Evolutionary conservation across 1,140 invertebrate species (phyloP), one percentile per base, ranked within the genome.

Genomic region (Stegodyphus mimosarum): DNA sequence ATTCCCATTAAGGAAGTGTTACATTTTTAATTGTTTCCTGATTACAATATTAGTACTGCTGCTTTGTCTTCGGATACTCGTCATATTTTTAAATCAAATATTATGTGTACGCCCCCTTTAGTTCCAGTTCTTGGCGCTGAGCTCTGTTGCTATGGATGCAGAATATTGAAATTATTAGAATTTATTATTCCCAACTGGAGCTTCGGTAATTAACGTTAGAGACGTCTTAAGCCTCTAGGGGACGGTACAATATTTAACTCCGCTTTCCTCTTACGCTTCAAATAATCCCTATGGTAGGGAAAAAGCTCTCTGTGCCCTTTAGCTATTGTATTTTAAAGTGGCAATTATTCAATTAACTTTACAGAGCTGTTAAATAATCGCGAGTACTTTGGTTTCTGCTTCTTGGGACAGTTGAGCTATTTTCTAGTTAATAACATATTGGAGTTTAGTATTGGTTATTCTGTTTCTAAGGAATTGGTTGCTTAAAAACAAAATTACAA

Each of bases 151-250:
- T 84, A 84, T 75, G 81, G 81, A 17, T 48, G 60, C 81, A 74
- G 81, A 84, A 84, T 84, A 84, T 76, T 84, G 81, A 84, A 84
- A 76, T 76, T 84, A 84, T 84, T 84, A 84, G 81, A 84, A 84
- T 84, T 76, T 84, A 84, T 84, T 84, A 84, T 84, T 84, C 81
- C 73, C 81, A 69, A 84, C 81, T 74, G 80, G 80, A 76, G 81
- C 81, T 84, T 84, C 51, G 51, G 81, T 84, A 84, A 84, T 84
- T 84, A 84, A 84, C 81, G 81, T 84, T 84, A 74, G 81, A 76
- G 81, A 84, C 73, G 52, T 75, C 73, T 76, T 75, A 50, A 69
- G 73, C 51, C 81, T 69, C 81, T 10, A 70, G 81, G 81, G 81
- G 71, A 69, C 72, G 81, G 55, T 84, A 84, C 81, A 84, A 84